A percentile compares a stretch with the other conserved stretches of the same genome.
phyloP scores from a whole-genome alignment of 2,113 vertebrate genomes.

The Diphyllodes magnificus region DNA sequence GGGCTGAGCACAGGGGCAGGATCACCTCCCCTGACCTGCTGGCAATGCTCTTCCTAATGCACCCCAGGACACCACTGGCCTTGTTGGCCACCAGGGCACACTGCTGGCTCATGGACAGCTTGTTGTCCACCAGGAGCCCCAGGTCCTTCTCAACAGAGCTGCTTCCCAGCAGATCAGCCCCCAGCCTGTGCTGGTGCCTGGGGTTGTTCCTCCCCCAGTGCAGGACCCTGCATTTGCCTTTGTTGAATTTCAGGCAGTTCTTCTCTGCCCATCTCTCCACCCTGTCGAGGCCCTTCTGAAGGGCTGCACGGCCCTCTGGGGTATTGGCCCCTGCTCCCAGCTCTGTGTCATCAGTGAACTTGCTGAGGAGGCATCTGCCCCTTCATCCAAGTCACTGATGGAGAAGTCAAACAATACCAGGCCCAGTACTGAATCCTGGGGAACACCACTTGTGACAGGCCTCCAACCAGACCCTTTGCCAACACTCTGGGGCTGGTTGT shows the following conservation, averaged over 20 bases:
- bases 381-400: not conserved
- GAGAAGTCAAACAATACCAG: not conserved
- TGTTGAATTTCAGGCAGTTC: not conserved
- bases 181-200: not conserved
- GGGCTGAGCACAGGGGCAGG: not conserved
- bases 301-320: not conserved
- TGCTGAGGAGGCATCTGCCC: not conserved
- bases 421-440: not conserved
- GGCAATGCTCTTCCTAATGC: not conserved
- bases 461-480: not conserved
- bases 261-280: not conserved
- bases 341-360: not conserved
- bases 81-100: no score
- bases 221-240: not conserved
- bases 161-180: not conserved
- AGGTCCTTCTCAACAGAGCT: not conserved
- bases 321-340: not conserved
- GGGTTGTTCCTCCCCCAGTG: not conserved
- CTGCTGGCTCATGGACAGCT: not conserved
- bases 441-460: not conserved
- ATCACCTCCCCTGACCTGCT: not conserved
- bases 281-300: not conserved
- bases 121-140: not conserved
- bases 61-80: no score
- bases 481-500: not conserved